phyloP scores from a whole-genome alignment of 2,797 vertebrate species.

The Bovichtus variegatus region DNA sequence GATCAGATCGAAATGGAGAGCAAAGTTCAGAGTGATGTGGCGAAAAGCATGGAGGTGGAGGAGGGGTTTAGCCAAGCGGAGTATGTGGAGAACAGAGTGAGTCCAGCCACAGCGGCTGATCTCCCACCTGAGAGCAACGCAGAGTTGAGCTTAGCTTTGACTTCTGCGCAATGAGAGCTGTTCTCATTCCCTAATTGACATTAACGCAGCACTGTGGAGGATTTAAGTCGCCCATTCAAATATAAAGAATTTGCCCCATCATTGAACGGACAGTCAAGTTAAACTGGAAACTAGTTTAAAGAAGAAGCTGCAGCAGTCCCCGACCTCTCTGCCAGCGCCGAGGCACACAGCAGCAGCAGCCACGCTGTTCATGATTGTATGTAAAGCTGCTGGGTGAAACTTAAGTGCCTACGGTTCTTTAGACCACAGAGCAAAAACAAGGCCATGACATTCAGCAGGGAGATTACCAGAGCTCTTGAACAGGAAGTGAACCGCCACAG shows the following conservation, averaged over 20 bases:
- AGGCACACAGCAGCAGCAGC: constrained; percentile 42
- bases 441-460: constrained; percentile 80
- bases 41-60: constrained; percentile 49
- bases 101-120: constrained; percentile 31
- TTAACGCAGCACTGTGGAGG: constrained; percentile 39
- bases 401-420: constrained; percentile 75
- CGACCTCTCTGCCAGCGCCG: constrained; percentile 23
- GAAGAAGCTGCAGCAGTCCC: constrained; percentile 23
- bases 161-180: constrained; percentile 62
- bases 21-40: constrained; percentile 49
- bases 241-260: constrained; percentile 8
- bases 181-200: constrained; percentile 18
- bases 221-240: constrained; percentile 15
- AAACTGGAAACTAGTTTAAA: constrained; percentile 41
- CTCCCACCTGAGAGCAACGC: constrained; percentile 35
- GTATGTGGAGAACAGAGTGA: constrained; percentile 45
- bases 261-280: constrained; percentile 36
- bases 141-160: constrained; percentile 61
- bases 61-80: constrained; percentile 38
- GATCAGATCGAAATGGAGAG: constrained; percentile 60
- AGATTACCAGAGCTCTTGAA: constrained; percentile 78
- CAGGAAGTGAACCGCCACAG: constrained; percentile 80
- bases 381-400: constrained; percentile 70
- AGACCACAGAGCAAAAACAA: constrained; percentile 79
- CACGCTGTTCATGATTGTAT: constrained; percentile 46